phyloP scores from a whole-genome alignment of 1,140 invertebrate genomes.

The Drosophila insularis region DNA sequence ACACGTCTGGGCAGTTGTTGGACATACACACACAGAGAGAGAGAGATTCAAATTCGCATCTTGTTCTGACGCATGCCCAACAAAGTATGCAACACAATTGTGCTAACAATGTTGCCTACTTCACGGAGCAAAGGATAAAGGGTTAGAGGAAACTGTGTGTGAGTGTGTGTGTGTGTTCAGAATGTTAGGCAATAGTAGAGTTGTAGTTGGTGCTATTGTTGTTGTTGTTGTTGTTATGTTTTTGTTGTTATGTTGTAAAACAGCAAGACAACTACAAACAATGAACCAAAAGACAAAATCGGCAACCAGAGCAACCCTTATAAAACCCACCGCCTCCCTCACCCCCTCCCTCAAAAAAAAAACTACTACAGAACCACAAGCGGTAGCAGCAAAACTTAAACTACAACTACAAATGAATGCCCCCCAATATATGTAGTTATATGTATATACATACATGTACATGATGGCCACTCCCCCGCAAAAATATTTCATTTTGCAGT shows the following conservation, averaged over 20 bases:
- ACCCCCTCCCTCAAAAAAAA: too few relatives aligned
- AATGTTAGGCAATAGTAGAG: constrained; percentile 9
- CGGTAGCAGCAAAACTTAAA: constrained; percentile 20
- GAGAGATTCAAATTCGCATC: constrained; percentile 49
- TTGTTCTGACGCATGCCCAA: constrained; percentile 71
- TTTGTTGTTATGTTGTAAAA: constrained; percentile 35
- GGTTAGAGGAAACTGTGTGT: background rate
- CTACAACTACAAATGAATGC: constrained; percentile 71
- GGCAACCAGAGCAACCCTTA: constrained; percentile 58
- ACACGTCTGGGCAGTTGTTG: constrained; percentile 61
- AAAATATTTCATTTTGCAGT: constrained; percentile 5
- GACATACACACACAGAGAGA: constrained; percentile 31
- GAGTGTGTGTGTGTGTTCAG: constrained; percentile 16
- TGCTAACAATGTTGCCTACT: constrained; percentile 71
- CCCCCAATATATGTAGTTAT: constrained; percentile 32
- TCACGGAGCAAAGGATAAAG: constrained; percentile 17
- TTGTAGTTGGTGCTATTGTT: background rate
- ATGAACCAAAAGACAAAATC: constrained; percentile 47
- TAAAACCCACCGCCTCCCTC: constrained; percentile 3
- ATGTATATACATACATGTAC: background rate
- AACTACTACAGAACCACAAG: background rate
- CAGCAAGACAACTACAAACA: constrained; percentile 53
- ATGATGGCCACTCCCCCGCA: background rate
- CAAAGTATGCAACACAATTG: constrained; percentile 77
- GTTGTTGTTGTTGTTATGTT: constrained; percentile 21